A percentile compares a stretch with the other conserved stretches of the same genome.
phyloP scores from a whole-genome alignment of 2,888 invertebrate species.

The Nectonema munidae region DNA sequence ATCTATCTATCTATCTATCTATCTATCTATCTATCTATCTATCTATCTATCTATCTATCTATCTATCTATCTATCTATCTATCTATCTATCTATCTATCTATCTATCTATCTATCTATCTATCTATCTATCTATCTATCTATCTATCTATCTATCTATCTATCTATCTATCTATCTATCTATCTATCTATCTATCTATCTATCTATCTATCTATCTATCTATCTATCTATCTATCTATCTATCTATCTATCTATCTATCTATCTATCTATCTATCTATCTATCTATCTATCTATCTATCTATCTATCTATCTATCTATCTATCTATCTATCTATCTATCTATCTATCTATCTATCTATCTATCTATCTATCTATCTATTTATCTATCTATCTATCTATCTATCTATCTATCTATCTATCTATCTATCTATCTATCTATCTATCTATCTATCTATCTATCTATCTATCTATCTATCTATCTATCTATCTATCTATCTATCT shows the following conservation, averaged over 20 bases:
- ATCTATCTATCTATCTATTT: background rate
- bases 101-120: background rate
- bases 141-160: background rate
- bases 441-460: background rate
- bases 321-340: background rate
- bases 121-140: background rate
- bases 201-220: background rate
- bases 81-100: background rate
- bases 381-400: background rate
- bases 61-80: background rate
- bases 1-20: background rate
- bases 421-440: background rate
- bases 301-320: background rate
- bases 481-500: background rate
- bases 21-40: background rate
- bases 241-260: slow-evolving; percentile 5
- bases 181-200: background rate
- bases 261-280: background rate
- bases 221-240: background rate
- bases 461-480: background rate
- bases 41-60: background rate
- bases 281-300: background rate
- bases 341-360: background rate
- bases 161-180: background rate
- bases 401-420: background rate